A percentile compares a stretch with the other conserved stretches of the same genome.
These are phyloP conservation scores for Drosophila longiperda DNA, from an alignment of 2,888 invertebrate species.

Conservation along the genomic window DNA sequence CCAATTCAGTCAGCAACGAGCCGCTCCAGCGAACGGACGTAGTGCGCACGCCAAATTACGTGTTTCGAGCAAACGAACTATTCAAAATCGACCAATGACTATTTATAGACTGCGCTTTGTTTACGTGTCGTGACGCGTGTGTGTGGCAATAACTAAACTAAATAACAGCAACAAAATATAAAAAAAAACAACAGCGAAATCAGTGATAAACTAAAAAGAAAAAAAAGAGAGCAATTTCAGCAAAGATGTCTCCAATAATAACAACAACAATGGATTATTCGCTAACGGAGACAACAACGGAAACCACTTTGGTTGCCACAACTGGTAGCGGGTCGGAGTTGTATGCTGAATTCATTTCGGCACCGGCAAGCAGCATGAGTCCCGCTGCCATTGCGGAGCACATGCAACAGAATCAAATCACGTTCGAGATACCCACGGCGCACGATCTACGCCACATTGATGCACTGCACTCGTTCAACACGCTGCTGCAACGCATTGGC, in stretches of 20 bases:
- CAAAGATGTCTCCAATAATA: constrained; percentile 43
- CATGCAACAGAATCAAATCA: constrained; percentile 83
- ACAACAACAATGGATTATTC: constrained; percentile 50
- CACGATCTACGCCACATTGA: constrained; percentile 84
- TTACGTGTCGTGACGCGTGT: constrained; percentile 67
- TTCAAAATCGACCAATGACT: constrained; percentile 48
- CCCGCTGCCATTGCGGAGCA: constrained; percentile 78
- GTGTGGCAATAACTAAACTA: constrained; percentile 42
- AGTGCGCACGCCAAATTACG: constrained; percentile 33
- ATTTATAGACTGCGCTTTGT: constrained; percentile 64
- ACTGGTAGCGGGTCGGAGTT: constrained; percentile 32
- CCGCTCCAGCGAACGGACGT: constrained; percentile 70
- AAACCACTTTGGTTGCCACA: neutral
- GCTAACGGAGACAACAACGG: constrained; percentile 2
- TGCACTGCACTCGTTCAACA: constrained; percentile 83
- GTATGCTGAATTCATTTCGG: constrained; percentile 69
- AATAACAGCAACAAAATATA: constrained; percentile 11
- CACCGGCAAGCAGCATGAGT: constrained; percentile 77
- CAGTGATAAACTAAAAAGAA: constrained; percentile 15
- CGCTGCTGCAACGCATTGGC: constrained; percentile 75
- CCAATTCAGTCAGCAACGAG: constrained; percentile 65
- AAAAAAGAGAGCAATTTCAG: constrained; percentile 1
- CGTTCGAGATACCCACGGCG: constrained; percentile 84
- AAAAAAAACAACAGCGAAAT: constrained; percentile 12
- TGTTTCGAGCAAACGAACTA: constrained; percentile 9